Conservation (phyloP, 2,113 vertebrate species). For the Penelope pileata region DNA sequence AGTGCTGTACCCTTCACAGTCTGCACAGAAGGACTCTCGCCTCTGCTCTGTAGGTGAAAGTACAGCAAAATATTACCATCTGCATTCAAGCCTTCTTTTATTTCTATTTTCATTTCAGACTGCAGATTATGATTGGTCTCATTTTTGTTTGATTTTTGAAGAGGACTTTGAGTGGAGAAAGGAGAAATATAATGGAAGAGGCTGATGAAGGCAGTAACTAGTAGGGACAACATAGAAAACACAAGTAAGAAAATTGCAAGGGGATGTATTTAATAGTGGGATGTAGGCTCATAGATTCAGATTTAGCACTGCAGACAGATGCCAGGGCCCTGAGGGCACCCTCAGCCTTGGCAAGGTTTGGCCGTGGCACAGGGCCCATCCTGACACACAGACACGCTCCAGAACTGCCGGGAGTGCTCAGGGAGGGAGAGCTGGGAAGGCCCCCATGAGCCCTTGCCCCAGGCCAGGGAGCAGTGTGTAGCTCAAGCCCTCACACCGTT, state of each 20-base stretch:
- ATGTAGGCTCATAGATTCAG: background rate
- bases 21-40: background rate
- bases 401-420: background rate
- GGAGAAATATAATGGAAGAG: background rate
- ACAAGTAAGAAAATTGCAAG: background rate
- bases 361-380: rapidly evolving
- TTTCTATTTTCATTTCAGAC: background rate
- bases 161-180: background rate
- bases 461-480: background rate
- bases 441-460: rapidly evolving
- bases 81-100: background rate
- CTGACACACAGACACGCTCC: rapidly evolving
- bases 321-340: background rate
- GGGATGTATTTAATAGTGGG: background rate
- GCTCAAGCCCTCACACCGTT: background rate
- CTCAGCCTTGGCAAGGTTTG: background rate
- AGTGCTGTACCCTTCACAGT: background rate
- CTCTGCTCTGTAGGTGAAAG: background rate
- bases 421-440: background rate
- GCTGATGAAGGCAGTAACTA: background rate
- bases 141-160: background rate
- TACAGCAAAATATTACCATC: background rate
- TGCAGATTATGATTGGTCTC: background rate
- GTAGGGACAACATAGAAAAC: background rate
- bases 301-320: background rate